Base-by-base conservation (phyloP, 2,113 vertebrate genomes). In the Sander lucioperca region DNA sequence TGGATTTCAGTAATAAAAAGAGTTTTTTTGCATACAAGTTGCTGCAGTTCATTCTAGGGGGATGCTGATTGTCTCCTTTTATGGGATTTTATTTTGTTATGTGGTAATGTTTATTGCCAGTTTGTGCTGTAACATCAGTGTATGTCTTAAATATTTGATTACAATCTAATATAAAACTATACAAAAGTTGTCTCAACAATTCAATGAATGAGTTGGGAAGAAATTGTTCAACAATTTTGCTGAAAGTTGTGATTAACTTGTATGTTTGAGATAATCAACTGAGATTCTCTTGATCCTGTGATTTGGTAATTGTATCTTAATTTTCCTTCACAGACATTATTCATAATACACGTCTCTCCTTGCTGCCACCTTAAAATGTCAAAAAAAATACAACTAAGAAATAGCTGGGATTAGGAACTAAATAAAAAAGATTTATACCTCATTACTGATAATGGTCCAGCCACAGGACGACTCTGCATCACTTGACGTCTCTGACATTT, bases 391-490 rank as follows among this genome's bases (percentile, higher is more conserved):
- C 16, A 16, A 18, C 64, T 65, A 13, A 45, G 6, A 58, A 58
- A 43, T 9, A 43, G 15, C 1, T 19, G 13, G 12, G 11, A 59
- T 54, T 21, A 39, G 19, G 1, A 50, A 56, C 13, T 0, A 66
- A 30, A 13, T 10, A n/a, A 57, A 64, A 30, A 39, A 16, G 14
- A 66, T 69, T 79, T 39, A 3, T 95, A 98, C 98, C 97, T 99
- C 98, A 88, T 97, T 97, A 85, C 95, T 97, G 88, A 99, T 97
- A 85, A 99, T 97, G 48, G 97, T 99, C 98, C 98, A 99, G 71
- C 97, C 98, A 85, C 97, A 98, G 45, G 98, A 99, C 2, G 97
- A 99, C 90, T 99, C 98, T 11, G 97, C 95, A 91, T 99, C 98
- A 89, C 97, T 99, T 67, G 97, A 98, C 77, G 95, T 96, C 85